Conservation (phyloP, 1,140 invertebrate genomes). For the Formica selysi region DNA sequence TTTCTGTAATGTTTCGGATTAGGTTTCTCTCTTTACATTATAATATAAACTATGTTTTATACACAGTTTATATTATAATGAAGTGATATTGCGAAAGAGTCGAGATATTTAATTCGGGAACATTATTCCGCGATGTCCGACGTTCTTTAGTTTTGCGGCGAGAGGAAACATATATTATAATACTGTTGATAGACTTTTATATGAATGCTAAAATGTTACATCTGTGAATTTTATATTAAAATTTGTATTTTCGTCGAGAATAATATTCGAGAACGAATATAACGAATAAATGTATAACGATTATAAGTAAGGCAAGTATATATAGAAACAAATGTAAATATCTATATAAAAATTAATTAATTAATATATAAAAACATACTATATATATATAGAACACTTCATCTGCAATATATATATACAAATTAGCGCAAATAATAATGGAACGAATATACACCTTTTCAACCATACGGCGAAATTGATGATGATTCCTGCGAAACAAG, state of each 20-base stretch:
- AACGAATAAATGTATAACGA: slow-evolving; percentile 3
- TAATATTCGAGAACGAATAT: slow-evolving; percentile 12
- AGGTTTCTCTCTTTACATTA: too few species aligned
- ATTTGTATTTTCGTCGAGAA: neutral
- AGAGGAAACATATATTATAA: slow-evolving; percentile 32
- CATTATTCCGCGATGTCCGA: slow-evolving; percentile 13
- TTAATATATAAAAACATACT: too few species aligned
- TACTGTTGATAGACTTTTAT: slow-evolving; percentile 43
- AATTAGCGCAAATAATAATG: neutral
- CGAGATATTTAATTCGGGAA: slow-evolving; percentile 32
- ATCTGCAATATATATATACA: too few species aligned
- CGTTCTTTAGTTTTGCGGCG: slow-evolving; percentile 5
- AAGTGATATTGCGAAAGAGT: neutral
- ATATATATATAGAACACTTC: too few species aligned
- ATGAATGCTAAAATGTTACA: slow-evolving; percentile 7
- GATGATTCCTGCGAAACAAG: too few species aligned
- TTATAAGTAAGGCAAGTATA: neutral
- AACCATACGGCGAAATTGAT: slow-evolving; percentile 10
- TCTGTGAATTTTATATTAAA: slow-evolving; percentile 5
- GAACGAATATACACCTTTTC: neutral
- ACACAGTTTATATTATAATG: slow-evolving; percentile 4
- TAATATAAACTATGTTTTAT: neutral
- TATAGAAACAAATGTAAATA: neutral
- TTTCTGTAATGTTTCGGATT: too few species aligned
- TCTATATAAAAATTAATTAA: neutral